These are phyloP conservation scores for Psittacus erithacus DNA, from an alignment of 2,113 vertebrate species.

Conservation along the genomic window DNA sequence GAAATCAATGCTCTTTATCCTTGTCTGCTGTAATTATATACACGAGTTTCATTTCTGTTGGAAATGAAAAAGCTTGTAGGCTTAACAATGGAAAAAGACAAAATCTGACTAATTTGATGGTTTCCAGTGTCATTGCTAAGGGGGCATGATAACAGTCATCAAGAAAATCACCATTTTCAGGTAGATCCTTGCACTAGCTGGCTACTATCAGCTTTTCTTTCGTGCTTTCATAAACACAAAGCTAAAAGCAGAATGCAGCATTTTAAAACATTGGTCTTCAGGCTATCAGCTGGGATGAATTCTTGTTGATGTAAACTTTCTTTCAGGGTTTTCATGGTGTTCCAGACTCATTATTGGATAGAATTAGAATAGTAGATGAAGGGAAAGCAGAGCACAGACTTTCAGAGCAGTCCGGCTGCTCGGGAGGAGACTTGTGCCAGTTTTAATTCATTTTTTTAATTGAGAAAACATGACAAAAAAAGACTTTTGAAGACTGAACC, in stretches of 20 bases:
- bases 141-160: not conserved
- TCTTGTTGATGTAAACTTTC: not conserved
- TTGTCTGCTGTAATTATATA: not conserved
- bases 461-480: not conserved
- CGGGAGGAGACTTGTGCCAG: not conserved
- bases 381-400: not conserved
- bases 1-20: not conserved
- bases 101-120: not conserved
- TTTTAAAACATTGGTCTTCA: constrained; percentile 27
- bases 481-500: not conserved
- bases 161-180: not conserved
- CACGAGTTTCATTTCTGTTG: not conserved
- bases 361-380: constrained; percentile 51
- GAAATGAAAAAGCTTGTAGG: not conserved
- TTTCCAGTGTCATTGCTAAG: not conserved
- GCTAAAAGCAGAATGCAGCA: constrained; percentile 16
- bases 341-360: constrained; percentile 41
- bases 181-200: not conserved
- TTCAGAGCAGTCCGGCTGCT: not conserved
- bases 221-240: constrained; percentile 5
- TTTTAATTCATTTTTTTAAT: not conserved
- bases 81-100: not conserved
- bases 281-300: not conserved
- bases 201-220: not conserved
- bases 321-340: constrained; percentile 38